Percentiles rank a stretch among this genome's conserved stretches.
These are phyloP conservation scores for Staurois parvus DNA, from an alignment of 2,797 vertebrate species.

Conservation along the genomic window DNA sequence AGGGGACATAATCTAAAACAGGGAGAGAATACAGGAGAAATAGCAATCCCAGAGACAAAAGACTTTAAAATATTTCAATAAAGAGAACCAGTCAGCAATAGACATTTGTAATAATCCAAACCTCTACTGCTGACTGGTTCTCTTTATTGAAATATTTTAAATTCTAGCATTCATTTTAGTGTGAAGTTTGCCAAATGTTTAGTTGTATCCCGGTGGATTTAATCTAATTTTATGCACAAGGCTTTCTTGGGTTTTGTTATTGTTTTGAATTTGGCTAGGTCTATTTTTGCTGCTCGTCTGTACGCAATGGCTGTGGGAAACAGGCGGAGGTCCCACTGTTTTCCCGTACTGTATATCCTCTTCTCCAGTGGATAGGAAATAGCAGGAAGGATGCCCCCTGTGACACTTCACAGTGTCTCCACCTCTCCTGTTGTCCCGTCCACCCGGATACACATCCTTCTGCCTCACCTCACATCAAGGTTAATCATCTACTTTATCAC, in stretches of 20 bases:
- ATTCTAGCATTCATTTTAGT: background rate
- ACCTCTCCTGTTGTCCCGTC: constrained; percentile 2
- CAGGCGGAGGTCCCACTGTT: constrained; percentile 11
- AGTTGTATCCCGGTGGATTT: background rate
- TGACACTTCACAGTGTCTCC: constrained; percentile 1
- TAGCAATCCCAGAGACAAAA: no score
- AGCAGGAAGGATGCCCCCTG: constrained; percentile 40
- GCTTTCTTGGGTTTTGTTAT: background rate
- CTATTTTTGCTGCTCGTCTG: constrained; percentile 20
- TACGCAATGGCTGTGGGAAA: constrained; percentile 30
- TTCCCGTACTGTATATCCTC: constrained; percentile 34
- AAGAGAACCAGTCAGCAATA: no score
- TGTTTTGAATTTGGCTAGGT: background rate
- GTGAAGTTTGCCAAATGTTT: background rate
- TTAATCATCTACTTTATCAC: background rate
- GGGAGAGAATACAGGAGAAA: no score
- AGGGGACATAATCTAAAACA: no score
- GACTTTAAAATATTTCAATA: no score
- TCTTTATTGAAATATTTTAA: background rate
- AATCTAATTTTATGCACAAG: constrained; percentile 5
- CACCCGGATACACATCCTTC: constrained; percentile 24
- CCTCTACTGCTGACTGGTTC: no score
- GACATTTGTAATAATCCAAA: no score
- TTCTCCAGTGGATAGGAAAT: constrained; percentile 22
- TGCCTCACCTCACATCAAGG: background rate